Evolutionary conservation across 1,140 invertebrate genomes (phyloP), one percentile per base, ranked within the genome.

Genomic region (Drosophila dunni): DNA sequence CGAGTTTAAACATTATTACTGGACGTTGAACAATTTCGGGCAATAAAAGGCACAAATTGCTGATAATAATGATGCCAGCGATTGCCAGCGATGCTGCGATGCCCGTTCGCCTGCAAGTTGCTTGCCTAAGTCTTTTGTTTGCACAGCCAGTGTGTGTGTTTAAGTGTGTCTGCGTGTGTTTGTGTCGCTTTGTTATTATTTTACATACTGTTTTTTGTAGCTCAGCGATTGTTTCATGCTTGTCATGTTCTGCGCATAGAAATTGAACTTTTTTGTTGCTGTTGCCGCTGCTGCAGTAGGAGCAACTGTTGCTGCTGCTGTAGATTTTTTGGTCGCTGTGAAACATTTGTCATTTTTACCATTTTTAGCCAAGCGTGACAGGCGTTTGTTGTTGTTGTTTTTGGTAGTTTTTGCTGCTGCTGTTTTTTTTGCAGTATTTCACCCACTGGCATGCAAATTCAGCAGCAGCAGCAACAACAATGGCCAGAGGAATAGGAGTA

Each of bases 261-360:
- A 85, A 85, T 86, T 86, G 79, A 88, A 88, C 79, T 79, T 86
- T 86, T 88, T 86, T 78, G 73, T 45, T 44, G 48, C 34, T 58
- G 34, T 13, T 46, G 60, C 44, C 8, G 68, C 48, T 65, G 65
- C 17, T 38, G 38, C 10, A 33, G 56, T 40, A 46, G 61, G 33
- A 66, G 20, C 10, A 45, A 45, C 34, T 45, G 66, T 33, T 69
- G 62, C 17, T 58, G 69, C 64, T 71, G 72, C 62, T 86, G 82
- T 70, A 62, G 68, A 29, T 86, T 84, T 85, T 85, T 83, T 86
- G 78, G 67, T 64, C 83, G 83, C 82, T 83, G 83, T 88, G 82
- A 86, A 86, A 86, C 82, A 86, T 86, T 86, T 86, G 83, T 86
- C 83, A 86, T 86, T 86, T 86, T 86, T 86, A 86, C 83, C 83